Evolutionary conservation across 2,113 vertebrate species (phyloP), one percentile per base, ranked within the genome.

Genomic region (Zingel zingel): DNA sequence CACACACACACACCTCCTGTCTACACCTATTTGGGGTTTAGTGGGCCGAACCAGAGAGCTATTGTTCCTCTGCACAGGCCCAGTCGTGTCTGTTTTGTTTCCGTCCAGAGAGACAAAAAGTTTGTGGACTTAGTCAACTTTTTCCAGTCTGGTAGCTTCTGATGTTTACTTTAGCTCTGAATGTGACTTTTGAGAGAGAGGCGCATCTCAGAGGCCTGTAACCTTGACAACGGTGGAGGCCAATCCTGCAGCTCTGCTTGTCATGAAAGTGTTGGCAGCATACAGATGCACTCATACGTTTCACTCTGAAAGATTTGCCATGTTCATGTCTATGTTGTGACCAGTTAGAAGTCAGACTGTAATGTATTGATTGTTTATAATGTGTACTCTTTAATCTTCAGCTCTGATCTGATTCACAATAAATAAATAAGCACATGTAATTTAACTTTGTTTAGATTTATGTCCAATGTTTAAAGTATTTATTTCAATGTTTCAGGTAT

Each of bases 111-210:
- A 85, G 74, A 92, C 82, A 91, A 91, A 93, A 86, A 62, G 71
- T 86, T 89, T 95, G 95, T 95, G 87, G 94, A 93, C 89, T 92
- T 91, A 94, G 94, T 89, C 88, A 63, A 92, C 89, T 93, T 92
- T 89, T 94, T 95, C 93, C 94, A 95, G 94, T 95, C 95, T 95
- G 89, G 93, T 93, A 88, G 90, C 79, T 92, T 88, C 88, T 88
- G 86, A 51, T 95, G 94, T 95, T 95, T 92, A 78, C 93, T 95
- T 92, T 89, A 80, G 90, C 79, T 73, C 82, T 92, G 83, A 94
- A 94, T 94, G 90, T 88, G 92, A 94, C 94, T 93, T 94, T 89
- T 88, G 89, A 93, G 89, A 82, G 84, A 43, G 63, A 64, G 79
- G 75, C 58, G 45, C 88, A 89, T 93, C 88, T 89, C 87, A 53